Evolutionary conservation across 2,113 vertebrate genomes (phyloP).

Genomic region (Percopsis transmontana): DNA sequence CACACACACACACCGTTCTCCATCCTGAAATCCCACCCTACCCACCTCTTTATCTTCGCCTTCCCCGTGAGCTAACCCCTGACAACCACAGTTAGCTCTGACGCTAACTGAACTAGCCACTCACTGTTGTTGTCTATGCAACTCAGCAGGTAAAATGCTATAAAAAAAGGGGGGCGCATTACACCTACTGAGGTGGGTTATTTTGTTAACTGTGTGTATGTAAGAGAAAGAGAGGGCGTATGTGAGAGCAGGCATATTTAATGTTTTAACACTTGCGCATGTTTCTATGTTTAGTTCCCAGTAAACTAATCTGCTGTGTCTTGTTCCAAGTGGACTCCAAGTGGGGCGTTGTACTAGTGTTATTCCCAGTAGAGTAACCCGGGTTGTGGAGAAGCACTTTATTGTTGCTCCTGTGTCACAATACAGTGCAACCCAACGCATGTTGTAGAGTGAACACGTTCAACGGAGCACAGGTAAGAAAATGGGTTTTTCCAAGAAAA

Average conservation of each 20-base stretch:
- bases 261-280: too few relatives aligned
- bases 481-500: conserved; percentile 50
- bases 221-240: not conserved
- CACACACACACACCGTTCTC: conserved; percentile 5
- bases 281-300: too few relatives aligned
- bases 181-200: conserved; percentile 15
- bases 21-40: conserved; percentile 24
- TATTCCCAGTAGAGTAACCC: too few relatives aligned
- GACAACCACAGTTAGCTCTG: conserved; percentile 56
- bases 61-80: conserved; percentile 58
- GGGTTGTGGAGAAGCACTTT: not conserved
- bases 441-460: not conserved
- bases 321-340: too few relatives aligned
- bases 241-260: not conserved
- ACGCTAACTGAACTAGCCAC: conserved; percentile 65
- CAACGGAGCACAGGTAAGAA: conserved; percentile 34
- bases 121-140: conserved; percentile 62
- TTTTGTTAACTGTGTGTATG: conserved; percentile 6
- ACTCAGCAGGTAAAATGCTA: conserved; percentile 39
- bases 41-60: conserved; percentile 62
- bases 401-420: not conserved
- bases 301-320: too few relatives aligned
- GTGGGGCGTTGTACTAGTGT: too few relatives aligned
- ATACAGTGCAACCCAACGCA: not conserved
- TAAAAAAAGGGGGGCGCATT: too few relatives aligned